These are phyloP conservation scores for Drosophila bunnanda DNA, from an alignment of 2,888 invertebrate genomes.

Conservation along the genomic window DNA sequence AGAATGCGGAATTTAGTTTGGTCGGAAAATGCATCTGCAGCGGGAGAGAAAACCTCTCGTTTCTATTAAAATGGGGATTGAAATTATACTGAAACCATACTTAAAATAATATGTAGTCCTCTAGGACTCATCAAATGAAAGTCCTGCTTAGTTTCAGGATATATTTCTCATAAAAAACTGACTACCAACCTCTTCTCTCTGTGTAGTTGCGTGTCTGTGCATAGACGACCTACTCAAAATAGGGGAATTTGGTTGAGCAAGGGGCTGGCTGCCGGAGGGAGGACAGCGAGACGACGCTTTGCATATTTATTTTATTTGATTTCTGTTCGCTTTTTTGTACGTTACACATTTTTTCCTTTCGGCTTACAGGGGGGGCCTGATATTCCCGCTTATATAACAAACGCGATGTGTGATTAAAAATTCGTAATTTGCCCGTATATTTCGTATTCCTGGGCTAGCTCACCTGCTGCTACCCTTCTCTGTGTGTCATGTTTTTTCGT, in stretches of 20 bases:
- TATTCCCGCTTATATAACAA: slow-evolving; percentile 58
- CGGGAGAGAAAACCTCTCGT: background rate
- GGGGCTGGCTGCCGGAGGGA: background rate
- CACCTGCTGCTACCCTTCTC: slow-evolving; percentile 37
- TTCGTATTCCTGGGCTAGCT: slow-evolving; percentile 38
- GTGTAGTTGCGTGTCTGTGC: slow-evolving; percentile 67
- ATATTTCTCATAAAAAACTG: too few species aligned
- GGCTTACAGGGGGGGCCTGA: slow-evolving; percentile 4
- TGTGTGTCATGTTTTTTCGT: slow-evolving; percentile 47
- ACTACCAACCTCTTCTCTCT: slow-evolving; percentile 11
- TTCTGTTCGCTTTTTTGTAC: slow-evolving; percentile 53
- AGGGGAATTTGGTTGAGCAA: slow-evolving; percentile 13
- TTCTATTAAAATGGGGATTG: background rate
- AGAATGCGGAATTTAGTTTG: background rate
- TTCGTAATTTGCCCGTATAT: slow-evolving; percentile 60
- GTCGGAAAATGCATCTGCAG: background rate
- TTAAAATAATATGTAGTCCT: too few species aligned
- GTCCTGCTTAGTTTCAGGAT: too few species aligned
- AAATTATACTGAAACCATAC: too few species aligned
- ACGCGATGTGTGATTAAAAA: slow-evolving; percentile 73
- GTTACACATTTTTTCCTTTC: slow-evolving; percentile 16
- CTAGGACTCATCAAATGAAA: too few species aligned
- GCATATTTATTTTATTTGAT: slow-evolving; percentile 80
- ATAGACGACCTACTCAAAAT: slow-evolving; percentile 67
- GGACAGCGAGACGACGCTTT: slow-evolving; percentile 69